A percentile compares a stretch with the other conserved stretches of the same genome.
phyloP scores from a whole-genome alignment of 2,888 invertebrate species.

The Nesidiocoris tenuis region DNA sequence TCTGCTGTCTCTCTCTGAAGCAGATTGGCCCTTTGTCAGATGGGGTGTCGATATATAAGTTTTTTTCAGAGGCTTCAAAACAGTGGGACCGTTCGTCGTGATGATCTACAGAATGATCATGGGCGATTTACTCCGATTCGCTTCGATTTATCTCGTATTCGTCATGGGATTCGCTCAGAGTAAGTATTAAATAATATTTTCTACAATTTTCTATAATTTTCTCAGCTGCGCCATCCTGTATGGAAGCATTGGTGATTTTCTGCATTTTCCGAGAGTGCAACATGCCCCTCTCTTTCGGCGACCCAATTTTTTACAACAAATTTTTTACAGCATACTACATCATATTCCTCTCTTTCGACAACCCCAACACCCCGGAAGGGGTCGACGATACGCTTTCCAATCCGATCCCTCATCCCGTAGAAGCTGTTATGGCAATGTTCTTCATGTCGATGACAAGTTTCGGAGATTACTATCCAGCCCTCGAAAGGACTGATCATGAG shows the following conservation, averaged over 20 bases:
- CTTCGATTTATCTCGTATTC: conserved; percentile 94
- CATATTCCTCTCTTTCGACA: conserved; percentile 84
- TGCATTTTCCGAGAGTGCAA: too few relatives aligned
- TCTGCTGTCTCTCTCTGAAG: too few relatives aligned
- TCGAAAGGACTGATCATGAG: conserved; percentile 85
- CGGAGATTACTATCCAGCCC: conserved; percentile 89
- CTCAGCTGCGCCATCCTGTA: too few relatives aligned
- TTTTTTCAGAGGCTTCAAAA: conserved; percentile 89
- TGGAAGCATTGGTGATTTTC: background rate
- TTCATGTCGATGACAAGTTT: conserved; percentile 97
- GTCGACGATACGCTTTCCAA: conserved; percentile 78
- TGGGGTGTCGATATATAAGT: too few relatives aligned
- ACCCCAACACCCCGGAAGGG: conserved; percentile 77
- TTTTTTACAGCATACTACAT: conserved; percentile 78
- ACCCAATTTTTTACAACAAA: too few relatives aligned
- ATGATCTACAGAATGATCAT: conserved; percentile 99
- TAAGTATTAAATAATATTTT: conserved; percentile 55
- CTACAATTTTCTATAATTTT: background rate
- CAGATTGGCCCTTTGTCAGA: too few relatives aligned
- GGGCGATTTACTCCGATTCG: conserved; percentile 93
- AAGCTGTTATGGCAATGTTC: conserved; percentile 97
- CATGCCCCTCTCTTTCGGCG: too few relatives aligned
- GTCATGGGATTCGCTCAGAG: conserved; percentile 97
- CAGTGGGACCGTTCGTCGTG: conserved; percentile 98
- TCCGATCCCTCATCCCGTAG: conserved; percentile 88